Evolutionary conservation across 2,888 invertebrate species (phyloP), one percentile per base, ranked within the genome.

Genomic region (Latrodectus hesperus): DNA sequence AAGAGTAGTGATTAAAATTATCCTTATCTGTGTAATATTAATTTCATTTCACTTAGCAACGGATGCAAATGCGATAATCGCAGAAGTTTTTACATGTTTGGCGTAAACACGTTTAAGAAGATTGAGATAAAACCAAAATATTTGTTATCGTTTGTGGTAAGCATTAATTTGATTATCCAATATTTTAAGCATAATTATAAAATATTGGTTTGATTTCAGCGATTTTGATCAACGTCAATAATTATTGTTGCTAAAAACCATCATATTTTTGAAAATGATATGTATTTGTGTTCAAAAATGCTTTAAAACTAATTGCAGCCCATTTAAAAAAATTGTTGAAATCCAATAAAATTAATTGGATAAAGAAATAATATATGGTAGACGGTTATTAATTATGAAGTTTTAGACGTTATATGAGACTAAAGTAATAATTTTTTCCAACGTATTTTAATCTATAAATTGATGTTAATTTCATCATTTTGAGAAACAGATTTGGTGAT

Each of bases 1-100:
- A 82, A 81, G 77, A 87, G 67, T 77, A 81, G 72, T 76, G 81
- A 87, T 87, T 87, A 86, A 86, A 86, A 86, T 71, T n/a, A 71
- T 38, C 26, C 53, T 87, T 87, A 87, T 87, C 86, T 81, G n/a
- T 17, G 22, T n/a, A 73, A 76, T 87, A 82, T 87, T 87, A 79
- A 77, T 85, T 80, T 72, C 75, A 22, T 52, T 52, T 67, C 53
- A 26, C 55, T 75, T 16, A 64, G 16, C 16, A 22, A 71, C 79
- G 75, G 83, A 83, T 71, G 64, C 71, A 76, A 71, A 51, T 64
- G 83, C 60, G 70, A 67, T 65, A 76, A 52, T 68, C n/a, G 14
- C 60, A 16, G 55, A 55, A 14, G 60, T 16, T 16, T n/a, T 60
- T 16, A 60, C 10, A 9, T 12, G 14, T n/a, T 86, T 38, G 10